These are phyloP conservation scores for Cuniculus paca DNA, from an alignment of 2,797 vertebrate genomes.

Conservation along the genomic window DNA sequence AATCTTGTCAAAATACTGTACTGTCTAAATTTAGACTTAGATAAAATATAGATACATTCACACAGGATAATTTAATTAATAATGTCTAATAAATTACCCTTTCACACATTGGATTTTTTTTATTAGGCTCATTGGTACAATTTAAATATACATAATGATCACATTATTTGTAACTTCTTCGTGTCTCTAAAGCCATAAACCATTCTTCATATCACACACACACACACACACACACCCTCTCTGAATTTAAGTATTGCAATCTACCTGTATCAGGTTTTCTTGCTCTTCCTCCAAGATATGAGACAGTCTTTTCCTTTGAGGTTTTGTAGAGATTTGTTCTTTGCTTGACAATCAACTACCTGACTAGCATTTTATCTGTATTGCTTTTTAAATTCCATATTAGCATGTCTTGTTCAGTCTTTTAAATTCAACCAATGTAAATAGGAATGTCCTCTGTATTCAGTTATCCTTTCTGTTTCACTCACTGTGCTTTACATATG, in stretches of 20 bases:
- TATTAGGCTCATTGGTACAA: too few species aligned
- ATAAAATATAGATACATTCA: not conserved
- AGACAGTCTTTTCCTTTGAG: not conserved
- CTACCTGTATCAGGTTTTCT: not conserved
- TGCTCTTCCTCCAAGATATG: not conserved
- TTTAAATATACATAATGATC: too few species aligned
- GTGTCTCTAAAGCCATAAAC: too few species aligned
- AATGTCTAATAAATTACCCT: not conserved
- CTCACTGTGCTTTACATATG: not conserved
- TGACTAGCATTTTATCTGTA: not conserved
- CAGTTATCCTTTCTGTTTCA: not conserved
- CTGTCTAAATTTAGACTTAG: not conserved
- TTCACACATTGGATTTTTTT: not conserved
- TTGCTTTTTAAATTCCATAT: not conserved
- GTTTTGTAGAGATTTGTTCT: not conserved
- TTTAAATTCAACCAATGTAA: not conserved
- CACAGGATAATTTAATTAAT: not conserved
- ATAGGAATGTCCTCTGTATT: not conserved
- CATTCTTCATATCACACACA: not conserved
- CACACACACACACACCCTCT: not conserved
- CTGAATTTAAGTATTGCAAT: not conserved
- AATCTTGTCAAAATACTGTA: not conserved
- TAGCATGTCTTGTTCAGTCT: not conserved
- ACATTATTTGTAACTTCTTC: too few species aligned
- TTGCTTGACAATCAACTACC: not conserved